Base-by-base conservation (phyloP, 2,888 invertebrate genomes). In the Villa cingulata region DNA sequence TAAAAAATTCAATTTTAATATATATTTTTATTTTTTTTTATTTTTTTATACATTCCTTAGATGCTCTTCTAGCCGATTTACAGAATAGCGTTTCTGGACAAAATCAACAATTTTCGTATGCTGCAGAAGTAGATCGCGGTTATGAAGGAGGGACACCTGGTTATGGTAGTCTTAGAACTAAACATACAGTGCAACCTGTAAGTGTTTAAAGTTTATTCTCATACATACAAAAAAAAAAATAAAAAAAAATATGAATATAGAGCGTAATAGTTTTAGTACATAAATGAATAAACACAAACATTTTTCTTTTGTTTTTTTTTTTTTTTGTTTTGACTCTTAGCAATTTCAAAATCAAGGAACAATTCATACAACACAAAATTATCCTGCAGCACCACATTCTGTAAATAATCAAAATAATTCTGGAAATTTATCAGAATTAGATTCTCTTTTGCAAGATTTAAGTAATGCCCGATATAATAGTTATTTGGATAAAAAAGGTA, bases 21-120 rank as follows among this genome's bases (percentile, higher is more conserved):
- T 12, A 29, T 10, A 29, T 29, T 29, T 32, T 32, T 32, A 14
- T 32, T 39, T 20, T 12, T 18, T 18, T 18, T 38, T 18, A 1
- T 18, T 29, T 46, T 42, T 5, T 7, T 27, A 18, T 16, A 16
- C 4, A n/a, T 36, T 16, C 27, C 37, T 4, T 76, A 96, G 96
- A 96, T 77, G 94, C 95, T 52, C 74, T 96, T 56, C 77, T 96
- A 62, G 94, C 94, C 50, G 96, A 96, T 67, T 78, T 96, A 50
- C 95, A 96, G 72, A 92, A 92, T 62, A 95, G 95, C 12, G 87
- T 92, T 57, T 85, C 89, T 44, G 75, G 76, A 4, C 74, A 74
- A 19, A 53, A 53, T 7, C 56, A 59, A 18, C 40, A 29, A 34
- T 42, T 40, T 70, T 70, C 52, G 70, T 72, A 17, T 65, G 64